phyloP scores from a whole-genome alignment of 2,797 vertebrate genomes.

The Siniperca obscura region DNA sequence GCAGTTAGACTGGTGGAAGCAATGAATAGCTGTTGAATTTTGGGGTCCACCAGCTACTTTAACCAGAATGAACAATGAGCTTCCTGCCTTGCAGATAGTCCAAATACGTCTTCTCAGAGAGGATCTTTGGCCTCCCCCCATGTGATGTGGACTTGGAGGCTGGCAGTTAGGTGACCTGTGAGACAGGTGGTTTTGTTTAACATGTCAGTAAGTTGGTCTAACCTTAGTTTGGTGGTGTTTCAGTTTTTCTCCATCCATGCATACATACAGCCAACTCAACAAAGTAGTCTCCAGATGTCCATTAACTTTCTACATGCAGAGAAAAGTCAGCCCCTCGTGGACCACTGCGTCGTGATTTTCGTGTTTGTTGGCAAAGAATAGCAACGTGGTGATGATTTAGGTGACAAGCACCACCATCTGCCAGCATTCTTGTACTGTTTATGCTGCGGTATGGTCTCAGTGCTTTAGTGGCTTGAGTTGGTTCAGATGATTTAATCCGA shows the following conservation, averaged over 20 bases:
- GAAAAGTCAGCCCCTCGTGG: conserved; percentile 10
- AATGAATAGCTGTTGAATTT: conserved; percentile 37
- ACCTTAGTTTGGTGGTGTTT: conserved; percentile 41
- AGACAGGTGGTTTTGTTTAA: conserved; percentile 65
- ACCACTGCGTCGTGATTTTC: conserved; percentile 11
- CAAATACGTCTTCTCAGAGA: conserved; percentile 64
- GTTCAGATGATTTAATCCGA: conserved; percentile 17
- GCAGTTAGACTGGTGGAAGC: conserved; percentile 29
- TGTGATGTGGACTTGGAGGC: conserved; percentile 62
- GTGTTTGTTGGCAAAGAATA: conserved; percentile 6
- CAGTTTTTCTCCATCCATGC: conserved; percentile 14
- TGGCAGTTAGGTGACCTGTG: conserved; percentile 61
- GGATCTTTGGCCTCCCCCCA: conserved; percentile 46
- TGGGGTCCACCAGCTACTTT: conserved; percentile 32
- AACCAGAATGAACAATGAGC: conserved; percentile 42
- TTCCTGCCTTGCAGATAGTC: conserved; percentile 59
- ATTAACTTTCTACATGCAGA: conserved; percentile 4
- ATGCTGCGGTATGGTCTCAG: conserved; percentile 20
- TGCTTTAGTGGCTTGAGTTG: conserved; percentile 29
- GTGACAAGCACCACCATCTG: conserved; percentile 19
- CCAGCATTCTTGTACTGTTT: conserved; percentile 32
- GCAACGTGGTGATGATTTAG: background rate
- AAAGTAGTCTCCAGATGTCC: conserved; percentile 22
- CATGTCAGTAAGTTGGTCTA: conserved; percentile 29
- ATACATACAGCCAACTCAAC: background rate